Base-by-base conservation (phyloP, 2,113 vertebrate species). In the Peromyscus leucopus region DNA sequence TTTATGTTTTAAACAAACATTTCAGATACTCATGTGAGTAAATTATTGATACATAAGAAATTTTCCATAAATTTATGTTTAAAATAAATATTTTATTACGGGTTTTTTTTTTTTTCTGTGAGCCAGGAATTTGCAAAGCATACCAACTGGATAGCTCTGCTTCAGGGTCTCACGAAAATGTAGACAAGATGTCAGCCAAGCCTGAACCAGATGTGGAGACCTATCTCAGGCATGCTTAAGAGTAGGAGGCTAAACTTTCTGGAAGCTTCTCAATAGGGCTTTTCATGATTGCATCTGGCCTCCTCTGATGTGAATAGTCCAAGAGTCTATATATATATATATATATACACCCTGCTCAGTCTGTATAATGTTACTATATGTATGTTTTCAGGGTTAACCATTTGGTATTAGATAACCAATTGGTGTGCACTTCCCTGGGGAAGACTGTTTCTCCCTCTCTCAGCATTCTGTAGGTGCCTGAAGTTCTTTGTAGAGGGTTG, bases 41-140 rank as follows among this genome's bases (percentile, higher is more conserved):
- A 82, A 57, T 86, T 65, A 76, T 57, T 76, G 5, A 71, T 59
- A 28, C 12, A 17, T 61, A 84, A 96, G 22, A 95, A 93, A 93
- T 42, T 16, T 72, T 1, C 21, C 16, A 39, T 78, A 78, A 46
- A 93, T 26, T 15, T 55, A 33, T 80, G 46, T 36, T 90, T 72
- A 42, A 57, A 63, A 57, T 16, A 74, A 5, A 42, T 24, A 46
- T 71, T 76, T 75, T 87, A 76, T 75, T 61, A 63, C 12, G 63
- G 86, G 42, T 42, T 42, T 42, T 87, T 90, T 65, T 31, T 90
- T 76, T 87, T 90, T 71, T 90, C 80, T 42, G 36, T 21, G 24
- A 88, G 28, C 24, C 39, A 76, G 80, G 87, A 79, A 74, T 88
- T n/a, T 72, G 31, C 46, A 93, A 55, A 89, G 33, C 13, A 33